phyloP scores from a whole-genome alignment of 2,113 vertebrate species.

The Sialia sialis region DNA sequence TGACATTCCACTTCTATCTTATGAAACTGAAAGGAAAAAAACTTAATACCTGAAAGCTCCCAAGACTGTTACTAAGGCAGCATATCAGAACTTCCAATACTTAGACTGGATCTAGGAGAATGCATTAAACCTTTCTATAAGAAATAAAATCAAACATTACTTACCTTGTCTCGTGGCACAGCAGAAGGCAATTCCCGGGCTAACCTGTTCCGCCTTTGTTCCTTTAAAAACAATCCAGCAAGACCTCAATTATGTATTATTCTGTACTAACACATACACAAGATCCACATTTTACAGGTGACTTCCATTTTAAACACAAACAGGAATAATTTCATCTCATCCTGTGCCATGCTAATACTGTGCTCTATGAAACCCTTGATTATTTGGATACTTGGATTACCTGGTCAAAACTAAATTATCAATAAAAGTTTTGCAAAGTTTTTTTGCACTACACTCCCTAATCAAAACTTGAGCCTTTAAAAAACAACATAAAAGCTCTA shows the following conservation, averaged over 20 bases:
- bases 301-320: not conserved
- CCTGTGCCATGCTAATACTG: not conserved
- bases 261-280: not conserved
- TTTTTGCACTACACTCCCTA: not conserved
- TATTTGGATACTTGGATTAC: not conserved
- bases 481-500: not conserved
- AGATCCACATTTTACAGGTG: not conserved
- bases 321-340: not conserved
- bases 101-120: not conserved
- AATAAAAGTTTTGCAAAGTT: not conserved
- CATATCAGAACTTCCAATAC: not conserved
- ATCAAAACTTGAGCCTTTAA: not conserved
- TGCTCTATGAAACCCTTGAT: not conserved
- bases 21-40: not conserved
- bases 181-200: slow-evolving; percentile 87
- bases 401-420: not conserved
- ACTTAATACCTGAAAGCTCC: not conserved
- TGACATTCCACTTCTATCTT: not conserved
- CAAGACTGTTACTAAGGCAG: not conserved
- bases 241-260: slow-evolving; percentile 13
- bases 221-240: slow-evolving; percentile 74
- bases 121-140: not conserved
- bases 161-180: slow-evolving; percentile 91
- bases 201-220: slow-evolving; percentile 90
- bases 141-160: not conserved